Evolutionary conservation across 2,113 vertebrate species (phyloP), one percentile per base, ranked within the genome.

Genomic region (Istiophorus platypterus): DNA sequence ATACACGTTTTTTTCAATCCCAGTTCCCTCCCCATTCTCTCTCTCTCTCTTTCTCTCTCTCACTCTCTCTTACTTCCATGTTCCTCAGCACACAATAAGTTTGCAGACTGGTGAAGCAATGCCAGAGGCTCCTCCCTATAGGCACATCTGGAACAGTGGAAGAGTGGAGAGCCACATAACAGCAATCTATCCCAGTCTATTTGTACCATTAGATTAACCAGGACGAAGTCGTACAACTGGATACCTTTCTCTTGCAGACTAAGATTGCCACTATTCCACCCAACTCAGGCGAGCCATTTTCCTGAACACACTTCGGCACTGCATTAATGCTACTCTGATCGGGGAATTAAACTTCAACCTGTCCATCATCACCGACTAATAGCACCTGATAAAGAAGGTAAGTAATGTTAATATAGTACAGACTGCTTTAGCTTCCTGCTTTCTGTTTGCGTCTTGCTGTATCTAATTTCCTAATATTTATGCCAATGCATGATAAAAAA

Each of bases 61-160:
- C 20, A 66, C 14, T 29, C 72, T 51, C 78, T 65, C 75, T 51
- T 67, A 47, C 74, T 71, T 64, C 78, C 76, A 47, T n/a, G 42
- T 76, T 87, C 42, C 82, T 63, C 17, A 29, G 76, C 74, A 77
- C 17, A 7, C 47, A 31, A 7, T 5, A 57, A 1, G 37, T 73
- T 65, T 84, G 45, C 63, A 24, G 69, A 41, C 49, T 66, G 24
- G 24, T 82, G 61, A 65, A 34, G 52, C 42, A 86, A 73, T 41
- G 72, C 14, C 67, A 72, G 51, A 80, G n/a, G 81, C 85, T 77
- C 87, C 87, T 84, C 85, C 89, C 49, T 78, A 71, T 68, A 61
- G 61, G 18, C 54, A 78, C 71, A 86, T 86, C 79, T 87, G 79
- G 70, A 41, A 54, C 11, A 59, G 52, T 61, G 29, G 31, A 73